Evolutionary conservation across 92 coral and sea anemone genomes (phyloP), one percentile per base, ranked within the genome.

Genomic region (Porites lobata): DNA sequence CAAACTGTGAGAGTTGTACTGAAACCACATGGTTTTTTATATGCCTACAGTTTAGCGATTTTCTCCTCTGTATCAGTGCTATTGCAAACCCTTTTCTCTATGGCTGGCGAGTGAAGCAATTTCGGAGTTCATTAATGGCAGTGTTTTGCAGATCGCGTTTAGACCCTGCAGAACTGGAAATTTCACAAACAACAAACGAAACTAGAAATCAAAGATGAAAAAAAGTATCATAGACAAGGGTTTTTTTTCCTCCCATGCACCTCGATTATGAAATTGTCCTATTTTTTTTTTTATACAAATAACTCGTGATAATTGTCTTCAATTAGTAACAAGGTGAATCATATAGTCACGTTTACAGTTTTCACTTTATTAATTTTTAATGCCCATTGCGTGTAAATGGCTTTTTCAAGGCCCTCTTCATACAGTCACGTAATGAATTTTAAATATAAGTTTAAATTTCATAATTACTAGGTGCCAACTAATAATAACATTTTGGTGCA

Each of bases 101-200:
- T 58, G 90, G 89, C 12, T 91, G 94, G 94, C 65, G 91, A 52
- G 65, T 85, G 5, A 86, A 66, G 51, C 88, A 85, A 15, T 91
- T 80, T 58, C 78, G 91, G 32, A 62, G 84, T 47, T 87, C 94
- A 2, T 62, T 91, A 9, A 86, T 29, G 52, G 85, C 94, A 7
- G 63, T 90, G 15, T 79, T 79, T 11, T 51, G 84, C 17, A 65
- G 84, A 20, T 79, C 84, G 6, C 73, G 74, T 19, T 59, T 79
- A 51, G n/a, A 43, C 4, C 72, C 65, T n/a, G 54, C 57, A 18
- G 83, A 78, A 17, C 15, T 78, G 7, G 83, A 78, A 78, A 63
- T 78, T 26, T 79, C 84, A 29, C 61, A 65, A 79, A 79, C 21
- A 21, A 65, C 47, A 38, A 38, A 38, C 47, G 47, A 38, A 38